Evolutionary conservation across 2,888 invertebrate genomes (phyloP), one percentile per base, ranked within the genome.

Genomic region (Zygaena filipendulae): DNA sequence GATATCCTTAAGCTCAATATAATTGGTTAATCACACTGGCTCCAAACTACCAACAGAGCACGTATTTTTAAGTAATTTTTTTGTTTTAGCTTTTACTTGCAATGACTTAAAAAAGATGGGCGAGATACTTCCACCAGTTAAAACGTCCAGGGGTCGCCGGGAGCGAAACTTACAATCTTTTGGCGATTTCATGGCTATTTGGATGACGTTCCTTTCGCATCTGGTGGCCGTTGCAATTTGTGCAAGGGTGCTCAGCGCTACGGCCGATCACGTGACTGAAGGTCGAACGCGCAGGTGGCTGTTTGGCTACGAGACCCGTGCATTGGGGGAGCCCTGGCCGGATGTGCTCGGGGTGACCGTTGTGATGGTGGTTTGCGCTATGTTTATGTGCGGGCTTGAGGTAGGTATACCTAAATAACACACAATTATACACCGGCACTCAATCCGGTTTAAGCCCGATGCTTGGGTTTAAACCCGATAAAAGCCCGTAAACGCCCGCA

Each of bases 351-450:
- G 85, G 3, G 83, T 85, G 2, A 83, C 83, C 1, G 83, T 85
- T 13, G 81, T 85, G 4, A 74, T 84, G 49, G 82, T 84, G 0
- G 81, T 84, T 3, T 83, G 84, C 19, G 77, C 81, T 19, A 75
- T 85, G 64, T 85, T 84, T 43, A 85, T 85, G 84, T 75, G 85
- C 43, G 86, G 86, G 18, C 55, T 86, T 19, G 85, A 86, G 72
- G 85, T 84, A 52, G n/a, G n/a, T n/a, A n/a, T n/a, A n/a, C n/a
- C n/a, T n/a, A n/a, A n/a, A n/a, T 54, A n/a, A 33, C 22, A 22
- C 16, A 16, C 9, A 8, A 6, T 8, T 14, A 24, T 14, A 6
- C 14, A 14, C n/a, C n/a, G n/a, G n/a, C n/a, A n/a, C n/a, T n/a
- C n/a, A n/a, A n/a, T n/a, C n/a, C n/a, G n/a, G n/a, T n/a, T n/a